Percentiles rank a stretch among this genome's conserved stretches.
These are phyloP conservation scores for Craniophora ligustri DNA, from an alignment of 2,888 invertebrate species.

Conservation along the genomic window DNA sequence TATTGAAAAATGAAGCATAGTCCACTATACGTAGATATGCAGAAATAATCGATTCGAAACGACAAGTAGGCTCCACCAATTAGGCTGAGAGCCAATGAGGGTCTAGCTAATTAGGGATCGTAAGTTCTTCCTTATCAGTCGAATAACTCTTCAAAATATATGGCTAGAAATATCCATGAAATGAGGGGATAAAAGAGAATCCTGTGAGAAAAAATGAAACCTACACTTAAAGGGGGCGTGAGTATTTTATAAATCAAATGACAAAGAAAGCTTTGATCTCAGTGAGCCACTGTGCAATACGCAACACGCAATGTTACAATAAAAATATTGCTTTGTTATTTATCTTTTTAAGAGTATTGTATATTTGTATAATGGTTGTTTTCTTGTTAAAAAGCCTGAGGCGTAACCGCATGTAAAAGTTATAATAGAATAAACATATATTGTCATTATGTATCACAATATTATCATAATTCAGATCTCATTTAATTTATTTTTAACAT, in stretches of 20 bases:
- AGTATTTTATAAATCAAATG: constrained; percentile 55
- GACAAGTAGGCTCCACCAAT: too few relatives aligned
- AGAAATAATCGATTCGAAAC: too few relatives aligned
- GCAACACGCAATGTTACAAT: constrained; percentile 13
- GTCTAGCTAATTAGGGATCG: not conserved
- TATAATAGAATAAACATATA: too few relatives aligned
- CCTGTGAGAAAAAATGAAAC: constrained; percentile 14
- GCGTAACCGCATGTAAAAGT: too few relatives aligned
- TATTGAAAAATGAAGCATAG: too few relatives aligned
- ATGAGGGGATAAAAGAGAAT: constrained; percentile 28
- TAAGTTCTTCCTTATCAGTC: not conserved
- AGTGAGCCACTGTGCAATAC: constrained; percentile 35
- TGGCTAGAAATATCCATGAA: constrained; percentile 17
- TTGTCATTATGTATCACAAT: too few relatives aligned
- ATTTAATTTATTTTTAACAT: too few relatives aligned
- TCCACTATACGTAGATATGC: too few relatives aligned
- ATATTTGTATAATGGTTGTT: not conserved
- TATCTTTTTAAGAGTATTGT: constrained; percentile 1
- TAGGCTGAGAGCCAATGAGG: not conserved
- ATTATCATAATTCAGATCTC: too few relatives aligned
- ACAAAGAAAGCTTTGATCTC: constrained; percentile 54
- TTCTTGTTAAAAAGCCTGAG: constrained; percentile 3
- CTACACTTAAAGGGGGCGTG: constrained; percentile 29
- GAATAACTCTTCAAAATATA: not conserved
- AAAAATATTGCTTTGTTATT: constrained; percentile 13